Base-by-base conservation (phyloP, 2,797 vertebrate genomes). In the Trachops cirrhosus region DNA sequence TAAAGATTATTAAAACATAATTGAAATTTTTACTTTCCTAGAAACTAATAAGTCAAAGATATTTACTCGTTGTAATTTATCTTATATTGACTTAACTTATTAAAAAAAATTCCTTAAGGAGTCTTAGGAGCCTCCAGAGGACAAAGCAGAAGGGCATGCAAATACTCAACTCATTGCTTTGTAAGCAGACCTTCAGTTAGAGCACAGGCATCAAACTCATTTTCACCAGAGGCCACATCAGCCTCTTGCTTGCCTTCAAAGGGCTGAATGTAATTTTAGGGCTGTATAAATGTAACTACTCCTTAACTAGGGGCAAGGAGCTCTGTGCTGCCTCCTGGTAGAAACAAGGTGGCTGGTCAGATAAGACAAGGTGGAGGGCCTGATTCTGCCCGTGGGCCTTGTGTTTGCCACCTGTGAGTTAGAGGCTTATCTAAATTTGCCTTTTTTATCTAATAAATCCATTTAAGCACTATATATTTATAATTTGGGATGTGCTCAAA, bases 1-100 rank as follows among this genome's bases (percentile, higher is more conserved):
- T 93, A 77, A 83, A 87, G 16, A 84, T 87, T 91, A 80, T 88
- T 62, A 78, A 75, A 71, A 62, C 26, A 64, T 77, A 77, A 74
- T 46, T 77, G 46, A 83, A 84, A 75, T 3, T 34, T 73, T 94
- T 84, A 39, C 37, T 78, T 84, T 91, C 37, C n/a, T 70, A 73
- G 62, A 91, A 89, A 84, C 52, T 67, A 77, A 44, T 44, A 75
- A 59, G 50, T 29, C 59, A 82, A 84, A n/a, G 32, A 37, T 77
- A 82, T 89, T 91, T 83, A 84, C 19, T 78, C 84, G 87, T 67
- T 48, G 1, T 62, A 73, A 46, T 73, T 91, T 92, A 92, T 79
- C 83, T 91, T 88, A 48, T 88, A 39, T 46, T 39, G 77, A 77
- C 12, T 80, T 96, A 91, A 46, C 59, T 87, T 14, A 77, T 77